Base-by-base conservation (phyloP, 1,140 invertebrate genomes). In the Calliopsis andreniformis region DNA sequence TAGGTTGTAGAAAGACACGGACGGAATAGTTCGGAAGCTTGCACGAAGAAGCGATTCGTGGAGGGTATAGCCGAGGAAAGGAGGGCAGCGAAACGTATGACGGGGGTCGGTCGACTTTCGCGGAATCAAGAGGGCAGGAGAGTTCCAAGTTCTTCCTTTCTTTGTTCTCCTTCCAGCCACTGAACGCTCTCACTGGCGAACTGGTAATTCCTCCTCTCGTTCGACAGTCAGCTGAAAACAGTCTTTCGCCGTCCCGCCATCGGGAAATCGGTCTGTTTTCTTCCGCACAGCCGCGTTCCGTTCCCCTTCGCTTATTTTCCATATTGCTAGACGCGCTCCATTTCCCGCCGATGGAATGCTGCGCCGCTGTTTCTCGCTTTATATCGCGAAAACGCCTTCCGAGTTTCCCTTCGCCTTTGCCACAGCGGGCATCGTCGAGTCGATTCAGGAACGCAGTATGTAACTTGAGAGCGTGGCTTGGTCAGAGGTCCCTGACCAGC, bases 261-360 rank as follows among this genome's bases (percentile, higher is more conserved):
- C 20, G 23, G 16, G 45, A n/a, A 47, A 47, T 47, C 18, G 16
- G 45, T 18, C 45, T 47, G 45, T 47, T 47, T 64, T 49, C 61
- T 55, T 47, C 55, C 28, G 35, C 35, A 3, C 35, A 39, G 35
- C 35, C 35, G 35, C 25, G 18, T 51, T 49, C 23, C 42, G 28
- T 49, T 39, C 53, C 42, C 35, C 47, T 16, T 63, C 72, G 75
- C 63, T 81, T 81, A 82, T 83, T 82, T 81, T 79, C 58, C 75
- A 82, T 85, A 85, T 85, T 79, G 71, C 73, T 76, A 76, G 78
- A 73, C 79, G 63, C 66, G 77, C 76, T 76, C 61, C 78, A 83
- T 79, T 85, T 86, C 75, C 49, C 61, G 45, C 39, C 32, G 68
- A 47, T 35, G 68, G 67, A 79, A 77, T n/a, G 23, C 61, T 10